Evolutionary conservation across 2,888 invertebrate species (phyloP).

Genomic region (Drosophila borealis): DNA sequence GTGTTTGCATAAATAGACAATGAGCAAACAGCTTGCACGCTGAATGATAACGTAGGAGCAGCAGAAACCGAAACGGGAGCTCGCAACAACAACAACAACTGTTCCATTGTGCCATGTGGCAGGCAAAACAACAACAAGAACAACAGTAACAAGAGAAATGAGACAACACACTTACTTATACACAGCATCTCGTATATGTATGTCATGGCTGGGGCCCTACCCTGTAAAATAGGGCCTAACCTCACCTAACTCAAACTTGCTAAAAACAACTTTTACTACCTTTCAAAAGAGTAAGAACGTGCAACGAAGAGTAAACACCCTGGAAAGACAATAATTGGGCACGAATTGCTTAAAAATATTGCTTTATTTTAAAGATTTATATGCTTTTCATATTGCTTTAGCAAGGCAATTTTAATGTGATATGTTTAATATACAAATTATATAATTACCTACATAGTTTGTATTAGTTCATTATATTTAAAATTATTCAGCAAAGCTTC

Average conservation of each 20-base stretch:
- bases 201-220: slow-evolving; percentile 48
- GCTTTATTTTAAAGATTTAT: not conserved
- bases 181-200: slow-evolving; percentile 39
- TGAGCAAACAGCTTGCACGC: slow-evolving; percentile 81
- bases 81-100: slow-evolving; percentile 32
- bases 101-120: slow-evolving; percentile 71
- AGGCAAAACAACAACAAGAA: slow-evolving; percentile 63
- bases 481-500: too few species aligned
- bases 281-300: not conserved
- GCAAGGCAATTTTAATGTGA: too few species aligned
- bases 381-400: too few species aligned
- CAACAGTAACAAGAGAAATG: slow-evolving; percentile 24
- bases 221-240: slow-evolving; percentile 13
- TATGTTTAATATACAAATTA: too few species aligned
- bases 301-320: slow-evolving; percentile 20
- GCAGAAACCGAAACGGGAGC: slow-evolving; percentile 50
- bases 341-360: not conserved
- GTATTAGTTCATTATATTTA: too few species aligned
- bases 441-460: too few species aligned
- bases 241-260: slow-evolving; percentile 26
- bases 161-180: slow-evolving; percentile 46
- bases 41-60: slow-evolving; percentile 75
- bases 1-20: slow-evolving; percentile 80
- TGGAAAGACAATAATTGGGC: not conserved
- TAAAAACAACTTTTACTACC: slow-evolving; percentile 23